phyloP scores from a whole-genome alignment of 2,888 invertebrate genomes.

The Lasioglossum oenotherae region DNA sequence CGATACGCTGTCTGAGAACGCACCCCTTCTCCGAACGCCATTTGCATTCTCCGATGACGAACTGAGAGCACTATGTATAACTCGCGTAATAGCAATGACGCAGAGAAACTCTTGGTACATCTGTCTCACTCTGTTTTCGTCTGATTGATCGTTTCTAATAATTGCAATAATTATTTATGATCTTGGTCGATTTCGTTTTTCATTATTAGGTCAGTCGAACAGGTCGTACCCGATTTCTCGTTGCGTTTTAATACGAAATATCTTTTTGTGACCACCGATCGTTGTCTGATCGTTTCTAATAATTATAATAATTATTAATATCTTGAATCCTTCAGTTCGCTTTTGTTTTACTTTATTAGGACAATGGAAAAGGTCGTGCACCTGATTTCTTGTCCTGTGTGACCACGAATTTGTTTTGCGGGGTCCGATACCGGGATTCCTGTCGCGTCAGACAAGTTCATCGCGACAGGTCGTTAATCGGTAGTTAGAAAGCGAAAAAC shows the following conservation, averaged over 20 bases:
- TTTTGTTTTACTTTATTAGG: too few relatives aligned
- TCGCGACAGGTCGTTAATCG: constrained; percentile 16
- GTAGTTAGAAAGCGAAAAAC: constrained; percentile 45
- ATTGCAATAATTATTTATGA: too few relatives aligned
- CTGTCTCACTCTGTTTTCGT: neutral
- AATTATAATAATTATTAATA: too few relatives aligned
- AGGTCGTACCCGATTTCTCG: too few relatives aligned
- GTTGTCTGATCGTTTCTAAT: neutral
- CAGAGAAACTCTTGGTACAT: neutral
- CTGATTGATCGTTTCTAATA: neutral
- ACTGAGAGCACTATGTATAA: neutral
- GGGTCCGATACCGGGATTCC: neutral
- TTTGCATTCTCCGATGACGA: constrained; percentile 11
- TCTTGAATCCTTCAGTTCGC: too few relatives aligned
- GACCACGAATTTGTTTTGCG: neutral
- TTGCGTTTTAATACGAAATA: too few relatives aligned
- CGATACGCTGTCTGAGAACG: constrained; percentile 16
- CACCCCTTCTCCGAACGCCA: neutral
- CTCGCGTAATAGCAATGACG: neutral
- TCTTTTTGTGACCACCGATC: too few relatives aligned
- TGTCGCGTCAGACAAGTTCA: neutral
- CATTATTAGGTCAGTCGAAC: too few relatives aligned
- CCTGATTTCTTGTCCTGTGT: too few relatives aligned
- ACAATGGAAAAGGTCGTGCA: too few relatives aligned
- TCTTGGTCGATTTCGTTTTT: too few relatives aligned